A percentile compares a stretch with the other conserved stretches of the same genome.
These are phyloP conservation scores for Forbesichthys papilliferus DNA, from an alignment of 2,113 vertebrate genomes.

Conservation along the genomic window DNA sequence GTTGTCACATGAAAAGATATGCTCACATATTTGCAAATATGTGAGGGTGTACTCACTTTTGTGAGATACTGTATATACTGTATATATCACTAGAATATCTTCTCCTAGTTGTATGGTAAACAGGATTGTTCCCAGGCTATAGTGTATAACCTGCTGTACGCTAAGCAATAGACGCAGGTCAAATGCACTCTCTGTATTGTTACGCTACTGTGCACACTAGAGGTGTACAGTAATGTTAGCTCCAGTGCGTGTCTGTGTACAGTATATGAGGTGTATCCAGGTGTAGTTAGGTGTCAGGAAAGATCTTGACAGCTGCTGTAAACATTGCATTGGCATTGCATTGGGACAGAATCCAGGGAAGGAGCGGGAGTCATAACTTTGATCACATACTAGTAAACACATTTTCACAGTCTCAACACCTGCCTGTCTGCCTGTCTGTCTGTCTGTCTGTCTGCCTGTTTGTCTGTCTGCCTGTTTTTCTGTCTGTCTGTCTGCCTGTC, in stretches of 20 bases:
- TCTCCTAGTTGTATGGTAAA: too few relatives aligned
- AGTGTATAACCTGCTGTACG: too few relatives aligned
- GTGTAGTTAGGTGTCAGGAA: neutral
- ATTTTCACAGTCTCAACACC: constrained; percentile 3
- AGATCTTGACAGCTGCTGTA: neutral
- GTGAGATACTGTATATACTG: too few relatives aligned
- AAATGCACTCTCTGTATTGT: too few relatives aligned
- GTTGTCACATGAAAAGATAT: too few relatives aligned
- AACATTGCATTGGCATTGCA: constrained; percentile 11
- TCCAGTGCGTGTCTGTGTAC: neutral
- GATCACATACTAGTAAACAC: constrained; percentile 12
- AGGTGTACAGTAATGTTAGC: neutral
- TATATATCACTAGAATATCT: too few relatives aligned
- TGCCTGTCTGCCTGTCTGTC: neutral
- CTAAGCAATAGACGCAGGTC: too few relatives aligned
- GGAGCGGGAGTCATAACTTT: constrained; percentile 34
- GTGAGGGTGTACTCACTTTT: too few relatives aligned
- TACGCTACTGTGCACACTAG: too few relatives aligned
- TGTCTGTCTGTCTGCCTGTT: constrained; percentile 17
- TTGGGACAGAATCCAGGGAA: constrained; percentile 9
- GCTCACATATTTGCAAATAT: too few relatives aligned
- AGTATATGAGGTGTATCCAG: constrained; percentile 3
- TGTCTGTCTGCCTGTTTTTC: neutral
- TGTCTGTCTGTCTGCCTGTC: neutral
- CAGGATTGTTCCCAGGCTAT: too few relatives aligned